Evolutionary conservation across 2,113 vertebrate genomes (phyloP).

Genomic region (Campylomormyrus tamandua): DNA sequence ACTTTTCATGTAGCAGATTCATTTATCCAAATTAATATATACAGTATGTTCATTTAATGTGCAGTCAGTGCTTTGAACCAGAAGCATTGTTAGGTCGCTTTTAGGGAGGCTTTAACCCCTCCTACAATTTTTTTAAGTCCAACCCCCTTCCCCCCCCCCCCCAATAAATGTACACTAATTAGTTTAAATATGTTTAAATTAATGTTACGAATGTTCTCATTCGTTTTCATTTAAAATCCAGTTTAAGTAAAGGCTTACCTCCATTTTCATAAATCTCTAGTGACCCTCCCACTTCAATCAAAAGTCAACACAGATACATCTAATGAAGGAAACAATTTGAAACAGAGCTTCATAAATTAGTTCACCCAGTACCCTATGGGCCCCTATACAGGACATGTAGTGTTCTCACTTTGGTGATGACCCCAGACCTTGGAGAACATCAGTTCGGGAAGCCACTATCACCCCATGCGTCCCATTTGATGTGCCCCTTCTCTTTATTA

Average conservation of each 20-base stretch:
- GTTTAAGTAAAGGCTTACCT: not conserved
- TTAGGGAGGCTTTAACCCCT: not conserved
- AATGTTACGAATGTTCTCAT: not conserved
- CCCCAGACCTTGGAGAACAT: not conserved
- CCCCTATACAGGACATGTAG: not conserved
- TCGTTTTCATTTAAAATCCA: not conserved
- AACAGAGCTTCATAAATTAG: not conserved
- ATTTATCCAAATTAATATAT: not conserved
- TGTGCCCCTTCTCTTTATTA: not conserved
- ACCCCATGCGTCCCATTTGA: too few species aligned
- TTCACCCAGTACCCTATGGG: not conserved
- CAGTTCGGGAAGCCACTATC: not conserved
- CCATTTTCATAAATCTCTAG: not conserved
- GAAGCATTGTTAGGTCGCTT: not conserved
- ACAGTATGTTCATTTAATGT: not conserved
- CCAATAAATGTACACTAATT: not conserved
- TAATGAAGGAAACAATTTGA: not conserved
- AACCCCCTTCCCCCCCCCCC: too few species aligned
- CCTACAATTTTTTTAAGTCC: not conserved
- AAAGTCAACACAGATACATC: not conserved
- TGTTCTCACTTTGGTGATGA: not conserved
- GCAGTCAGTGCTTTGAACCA: not conserved
- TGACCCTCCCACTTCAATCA: not conserved
- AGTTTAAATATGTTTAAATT: not conserved
- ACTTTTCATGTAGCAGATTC: not conserved